Base-by-base conservation (phyloP, 1,140 invertebrate genomes). In the Cydia pomonella region DNA sequence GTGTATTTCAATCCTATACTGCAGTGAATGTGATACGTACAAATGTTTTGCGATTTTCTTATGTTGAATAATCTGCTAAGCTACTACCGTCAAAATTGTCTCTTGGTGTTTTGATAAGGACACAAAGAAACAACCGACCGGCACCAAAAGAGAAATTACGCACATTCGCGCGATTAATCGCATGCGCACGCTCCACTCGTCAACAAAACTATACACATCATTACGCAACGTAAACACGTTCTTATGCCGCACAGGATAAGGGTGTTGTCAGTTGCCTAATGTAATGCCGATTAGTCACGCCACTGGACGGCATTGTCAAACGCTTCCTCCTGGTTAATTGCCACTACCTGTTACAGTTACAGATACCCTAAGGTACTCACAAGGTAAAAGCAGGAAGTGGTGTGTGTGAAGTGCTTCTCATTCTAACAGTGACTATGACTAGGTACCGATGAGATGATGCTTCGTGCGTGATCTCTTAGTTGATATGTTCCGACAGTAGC, bases 111-210 rank as follows among this genome's bases (percentile, higher is more conserved):
- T 59, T 59, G 12, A 53, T 21, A 53, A 53, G n/a, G 18, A 23
- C 53, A 59, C 12, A 69, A 69, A 29, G 63, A 66, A 66, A 69
- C 10, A 16, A 21, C 29, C 64, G 29, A 69, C 27, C 64, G 29
- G 53, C 33, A 33, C n/a, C 33, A 41, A 69, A 69, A 69, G 64
- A 69, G 64, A 69, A 69, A 69, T 69, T 69, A 69, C 64, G 64
- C 27, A 69, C 64, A 69, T 69, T 38, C 25, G 29, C 64, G n/a
- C 64, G 64, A 69, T 69, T 69, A 69, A 69, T 18, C 64, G 64
- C 27, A 69, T 9, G 25, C 63, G 27, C 64, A 69, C 64, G 64
- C 64, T 69, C 7, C 16, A 69, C 27, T 29, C 27, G 64, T 33
- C 21, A 18, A n/a, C 64, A 33, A 69, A 69, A 69, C 29, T 38